Percentiles rank a stretch among this genome's conserved stretches.
phyloP scores from a whole-genome alignment of 1,140 invertebrate genomes.

The Lordiphosa mommai region DNA sequence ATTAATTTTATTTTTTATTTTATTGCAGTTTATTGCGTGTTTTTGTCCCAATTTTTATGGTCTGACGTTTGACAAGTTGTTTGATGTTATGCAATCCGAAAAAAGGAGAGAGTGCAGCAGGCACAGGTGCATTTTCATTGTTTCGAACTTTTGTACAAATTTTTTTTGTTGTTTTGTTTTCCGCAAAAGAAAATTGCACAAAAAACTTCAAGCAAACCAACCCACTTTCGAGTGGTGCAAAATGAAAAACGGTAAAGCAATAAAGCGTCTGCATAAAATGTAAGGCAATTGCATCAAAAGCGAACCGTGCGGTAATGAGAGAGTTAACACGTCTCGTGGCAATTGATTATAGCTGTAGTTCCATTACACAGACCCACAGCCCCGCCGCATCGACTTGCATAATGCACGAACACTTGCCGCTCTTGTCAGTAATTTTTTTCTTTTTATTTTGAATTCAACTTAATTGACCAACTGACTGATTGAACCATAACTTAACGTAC shows the following conservation, averaged over 20 bases:
- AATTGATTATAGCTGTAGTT: conserved; percentile 22
- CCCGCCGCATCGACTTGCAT: conserved; percentile 25
- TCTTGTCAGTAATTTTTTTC: too few species aligned
- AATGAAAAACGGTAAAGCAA: conserved; percentile 13
- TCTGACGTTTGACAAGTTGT: conserved; percentile 58
- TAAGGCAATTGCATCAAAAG: not conserved
- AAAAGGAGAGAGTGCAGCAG: not conserved
- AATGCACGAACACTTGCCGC: conserved; percentile 3
- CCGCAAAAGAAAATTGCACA: conserved; percentile 23
- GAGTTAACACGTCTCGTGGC: not conserved
- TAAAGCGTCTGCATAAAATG: conserved; percentile 22
- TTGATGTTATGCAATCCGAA: conserved; percentile 22
- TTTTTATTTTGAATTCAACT: too few species aligned
- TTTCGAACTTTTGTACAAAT: conserved; percentile 28
- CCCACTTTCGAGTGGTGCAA: conserved; percentile 22
- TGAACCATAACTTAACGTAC: conserved; percentile 31
- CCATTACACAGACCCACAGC: not conserved
- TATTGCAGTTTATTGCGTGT: conserved; percentile 49
- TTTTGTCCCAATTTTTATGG: conserved; percentile 55
- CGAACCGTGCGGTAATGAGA: not conserved
- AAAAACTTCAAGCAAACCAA: conserved; percentile 29
- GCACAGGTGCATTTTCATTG: conserved; percentile 33
- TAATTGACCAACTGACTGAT: conserved; percentile 45
- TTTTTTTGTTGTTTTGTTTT: conserved; percentile 11
- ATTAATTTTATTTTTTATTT: too few species aligned